Conservation (phyloP, 2,797 vertebrate species). For the Artibeus jamaicensis region DNA sequence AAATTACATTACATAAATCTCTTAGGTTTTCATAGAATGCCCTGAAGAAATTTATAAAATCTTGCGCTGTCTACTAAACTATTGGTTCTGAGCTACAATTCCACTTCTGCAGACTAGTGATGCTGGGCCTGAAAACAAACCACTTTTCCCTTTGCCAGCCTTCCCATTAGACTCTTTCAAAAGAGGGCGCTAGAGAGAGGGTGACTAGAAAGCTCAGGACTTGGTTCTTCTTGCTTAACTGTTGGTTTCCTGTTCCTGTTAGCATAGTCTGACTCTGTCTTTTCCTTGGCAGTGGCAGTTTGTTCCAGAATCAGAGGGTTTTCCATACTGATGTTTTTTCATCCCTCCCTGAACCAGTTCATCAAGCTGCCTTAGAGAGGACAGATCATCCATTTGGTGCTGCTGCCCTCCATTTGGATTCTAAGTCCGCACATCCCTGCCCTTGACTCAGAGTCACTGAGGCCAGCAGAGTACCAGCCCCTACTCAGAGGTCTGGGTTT, state of each 20-base stretch:
- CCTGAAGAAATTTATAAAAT: not conserved
- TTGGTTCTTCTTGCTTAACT: not conserved
- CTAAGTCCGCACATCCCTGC: not conserved
- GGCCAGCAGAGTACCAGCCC: accelerated
- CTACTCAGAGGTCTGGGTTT: not conserved
- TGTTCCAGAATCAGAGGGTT: not conserved
- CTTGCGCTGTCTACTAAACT: not conserved
- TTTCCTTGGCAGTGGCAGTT: not conserved
- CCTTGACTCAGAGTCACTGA: not conserved
- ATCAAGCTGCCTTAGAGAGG: not conserved
- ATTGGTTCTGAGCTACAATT: not conserved
- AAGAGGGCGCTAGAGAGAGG: not conserved
- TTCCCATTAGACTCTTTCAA: not conserved
- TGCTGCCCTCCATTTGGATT: accelerated
- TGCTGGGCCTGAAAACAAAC: not conserved
- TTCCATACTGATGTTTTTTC: not conserved
- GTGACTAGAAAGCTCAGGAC: accelerated
- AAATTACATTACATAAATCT: not conserved
- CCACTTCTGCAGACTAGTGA: not conserved
- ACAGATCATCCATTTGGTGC: not conserved
- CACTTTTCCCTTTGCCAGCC: not conserved
- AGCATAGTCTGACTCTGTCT: not conserved
- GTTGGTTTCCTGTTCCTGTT: not conserved
- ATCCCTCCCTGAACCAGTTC: not conserved
- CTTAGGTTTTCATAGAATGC: not conserved